Conservation (phyloP, 2,113 vertebrate species). For the Mola mola region DNA sequence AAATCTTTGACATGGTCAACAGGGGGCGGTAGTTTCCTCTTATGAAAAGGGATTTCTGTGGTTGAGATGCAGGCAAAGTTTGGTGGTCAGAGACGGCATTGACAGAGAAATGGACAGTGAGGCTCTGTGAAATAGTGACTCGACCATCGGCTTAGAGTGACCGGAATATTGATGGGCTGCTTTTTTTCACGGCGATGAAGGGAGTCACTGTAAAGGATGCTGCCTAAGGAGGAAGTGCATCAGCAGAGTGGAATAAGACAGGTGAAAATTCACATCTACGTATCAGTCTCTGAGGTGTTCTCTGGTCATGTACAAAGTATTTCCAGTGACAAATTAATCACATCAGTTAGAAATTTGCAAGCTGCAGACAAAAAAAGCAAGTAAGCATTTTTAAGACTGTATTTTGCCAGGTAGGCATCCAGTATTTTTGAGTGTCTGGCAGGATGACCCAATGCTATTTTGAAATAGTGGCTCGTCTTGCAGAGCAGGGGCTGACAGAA, state of each 20-base stretch:
- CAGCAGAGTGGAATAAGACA: conserved; percentile 1
- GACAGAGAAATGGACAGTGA: conserved; percentile 61
- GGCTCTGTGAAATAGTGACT: conserved; percentile 66
- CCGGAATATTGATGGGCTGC: conserved; percentile 64
- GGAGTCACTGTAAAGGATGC: conserved; percentile 57
- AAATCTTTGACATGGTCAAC: conserved; percentile 37
- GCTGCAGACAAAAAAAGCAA: neutral
- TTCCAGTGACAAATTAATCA: neutral
- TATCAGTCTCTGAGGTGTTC: neutral
- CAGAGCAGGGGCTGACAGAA: conserved; percentile 42
- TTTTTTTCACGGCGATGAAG: conserved; percentile 57
- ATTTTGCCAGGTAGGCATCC: too few species aligned
- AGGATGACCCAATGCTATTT: conserved; percentile 25
- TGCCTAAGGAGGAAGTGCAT: conserved; percentile 13
- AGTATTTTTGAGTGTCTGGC: neutral
- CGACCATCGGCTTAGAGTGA: conserved; percentile 54
- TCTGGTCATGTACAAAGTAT: neutral
- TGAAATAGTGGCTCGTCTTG: conserved; percentile 24
- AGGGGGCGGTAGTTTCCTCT: conserved; percentile 57
- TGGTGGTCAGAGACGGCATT: conserved; percentile 58
- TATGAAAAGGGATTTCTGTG: conserved; percentile 30
- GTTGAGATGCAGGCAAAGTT: conserved; percentile 19
- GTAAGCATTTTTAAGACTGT: too few species aligned
- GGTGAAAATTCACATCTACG: neutral
- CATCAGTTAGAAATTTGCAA: neutral